Percentiles rank a stretch among this genome's conserved stretches.
phyloP scores from a whole-genome alignment of 2,888 invertebrate species.

The Chloroclysta siterata region DNA sequence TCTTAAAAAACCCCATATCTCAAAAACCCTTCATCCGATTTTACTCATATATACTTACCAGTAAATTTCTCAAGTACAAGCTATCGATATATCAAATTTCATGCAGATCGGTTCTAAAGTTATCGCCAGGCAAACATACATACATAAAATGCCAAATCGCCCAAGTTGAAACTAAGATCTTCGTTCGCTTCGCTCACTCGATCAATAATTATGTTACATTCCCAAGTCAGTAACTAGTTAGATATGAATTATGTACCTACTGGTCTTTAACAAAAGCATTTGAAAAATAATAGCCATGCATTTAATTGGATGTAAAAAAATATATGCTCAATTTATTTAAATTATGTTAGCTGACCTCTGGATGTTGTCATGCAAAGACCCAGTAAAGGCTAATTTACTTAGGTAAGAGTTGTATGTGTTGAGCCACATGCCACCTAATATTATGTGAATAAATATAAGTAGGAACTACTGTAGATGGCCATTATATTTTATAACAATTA shows the following conservation, averaged over 20 bases:
- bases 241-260: background rate
- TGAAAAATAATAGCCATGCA: background rate
- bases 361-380: background rate
- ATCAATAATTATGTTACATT: slow-evolving; percentile 17
- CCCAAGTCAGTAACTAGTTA: slow-evolving; percentile 12
- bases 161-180: no score
- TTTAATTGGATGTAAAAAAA: background rate
- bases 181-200: no score
- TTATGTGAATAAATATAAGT: background rate
- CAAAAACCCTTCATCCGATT: no score
- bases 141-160: no score
- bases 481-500: slow-evolving; percentile 6
- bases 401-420: background rate
- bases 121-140: no score
- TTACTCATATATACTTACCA: no score
- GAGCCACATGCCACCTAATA: background rate
- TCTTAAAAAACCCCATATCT: no score
- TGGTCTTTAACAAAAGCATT: background rate
- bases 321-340: background rate
- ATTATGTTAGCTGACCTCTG: background rate
- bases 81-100: no score
- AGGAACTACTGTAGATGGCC: slow-evolving; percentile 7
- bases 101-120: no score
- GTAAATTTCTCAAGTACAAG: no score
- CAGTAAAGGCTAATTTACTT: background rate